Percentiles rank a stretch among this genome's conserved stretches.
Evolutionary conservation across 2,888 invertebrate genomes (phyloP).

Genomic region (Ischnura elegans): DNA sequence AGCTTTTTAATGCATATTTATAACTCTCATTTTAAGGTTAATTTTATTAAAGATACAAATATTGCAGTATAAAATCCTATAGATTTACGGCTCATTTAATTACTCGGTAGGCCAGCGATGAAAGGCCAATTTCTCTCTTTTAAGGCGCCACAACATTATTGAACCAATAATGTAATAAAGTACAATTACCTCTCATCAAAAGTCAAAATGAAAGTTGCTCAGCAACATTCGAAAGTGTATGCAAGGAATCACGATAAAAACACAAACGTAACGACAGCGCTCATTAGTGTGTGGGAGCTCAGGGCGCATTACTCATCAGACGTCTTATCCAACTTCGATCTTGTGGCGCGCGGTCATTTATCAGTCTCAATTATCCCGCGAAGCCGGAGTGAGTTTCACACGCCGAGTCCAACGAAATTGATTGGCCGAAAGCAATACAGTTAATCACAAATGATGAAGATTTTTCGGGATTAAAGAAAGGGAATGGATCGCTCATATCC

Average conservation of each 20-base stretch:
- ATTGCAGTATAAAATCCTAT: too few relatives aligned
- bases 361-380: neutral
- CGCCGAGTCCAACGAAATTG: neutral
- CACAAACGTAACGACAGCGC: neutral
- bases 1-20: too few relatives aligned
- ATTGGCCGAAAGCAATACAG: constrained; percentile 11
- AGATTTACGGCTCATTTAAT: too few relatives aligned
- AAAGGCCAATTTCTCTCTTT: too few relatives aligned
- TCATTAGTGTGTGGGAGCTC: neutral
- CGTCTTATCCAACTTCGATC: neutral
- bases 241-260: neutral
- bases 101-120: too few relatives aligned
- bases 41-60: too few relatives aligned
- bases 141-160: too few relatives aligned
- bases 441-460: neutral
- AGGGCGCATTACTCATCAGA: neutral
- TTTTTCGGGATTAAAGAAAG: neutral
- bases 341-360: neutral
- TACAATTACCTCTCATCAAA: neutral
- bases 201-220: neutral
- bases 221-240: neutral
- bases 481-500: neutral
- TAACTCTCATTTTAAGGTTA: too few relatives aligned
- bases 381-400: constrained; percentile 10
- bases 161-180: neutral